Base-by-base conservation (phyloP, 2,113 vertebrate species). In the Phylloscopus trochiloides region DNA sequence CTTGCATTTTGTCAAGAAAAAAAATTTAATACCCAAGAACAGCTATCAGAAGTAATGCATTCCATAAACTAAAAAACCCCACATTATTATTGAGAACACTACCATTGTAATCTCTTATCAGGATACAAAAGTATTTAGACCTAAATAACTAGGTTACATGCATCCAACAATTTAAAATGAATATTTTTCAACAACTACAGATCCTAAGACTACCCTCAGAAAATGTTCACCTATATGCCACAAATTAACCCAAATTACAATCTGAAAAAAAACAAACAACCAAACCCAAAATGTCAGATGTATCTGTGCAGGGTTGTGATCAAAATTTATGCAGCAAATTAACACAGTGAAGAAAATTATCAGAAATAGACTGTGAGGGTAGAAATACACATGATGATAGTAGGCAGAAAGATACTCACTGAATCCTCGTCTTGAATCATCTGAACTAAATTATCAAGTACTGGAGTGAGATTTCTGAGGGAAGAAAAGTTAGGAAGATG, bases 391-490 rank as follows among this genome's bases (percentile, higher is more conserved):
- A 68, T 25, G 34, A 74, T 74, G 52, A 74, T 34, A 94, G 43
- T 38, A 92, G 36, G 91, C 54, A 90, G 67, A 96, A 70, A 32
- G 47, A 90, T 97, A 98, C 99, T 99, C 97, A 99, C 99, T 67
- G 99, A 99, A 95, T 99, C 99, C 95, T 99, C 99, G 76, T 99
- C 99, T 96, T 99, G 99, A 97, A 99, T 99, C 99, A 99, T 99
- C 93, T 99, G 99, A 73, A 99, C 99, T 96, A 99, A 98, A 98
- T 98, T 99, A 98, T 99, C 99, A 98, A 99, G 97, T 74, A 99
- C 99, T 28, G 99, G 99, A 62, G 98, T 98, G 68, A 99, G 98
- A 97, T 99, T 99, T 98, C 99, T 99, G 92, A 95, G 97, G 91
- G 97, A 75, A 97, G 86, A 95, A 96, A 97, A 97, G 89, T 96